Evolutionary conservation across 2,797 vertebrate species (phyloP), one percentile per base, ranked within the genome.

Genomic region (Pogoniulus pusillus): DNA sequence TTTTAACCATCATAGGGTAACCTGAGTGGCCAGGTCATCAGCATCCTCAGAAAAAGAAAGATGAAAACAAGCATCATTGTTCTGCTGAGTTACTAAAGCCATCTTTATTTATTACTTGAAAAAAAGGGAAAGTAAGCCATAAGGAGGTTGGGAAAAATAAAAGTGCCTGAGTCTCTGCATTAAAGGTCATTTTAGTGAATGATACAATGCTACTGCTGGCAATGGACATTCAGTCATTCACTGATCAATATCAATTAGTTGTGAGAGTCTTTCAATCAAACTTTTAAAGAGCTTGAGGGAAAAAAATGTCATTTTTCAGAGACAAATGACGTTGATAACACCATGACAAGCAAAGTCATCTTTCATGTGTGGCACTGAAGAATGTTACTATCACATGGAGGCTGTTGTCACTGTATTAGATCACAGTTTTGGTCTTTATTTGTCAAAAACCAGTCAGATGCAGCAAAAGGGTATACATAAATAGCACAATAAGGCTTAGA

Each of bases 191-290:
- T 90, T 74, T 37, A 74, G 43, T 37, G 74, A 91, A 39, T 51
- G 65, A 88, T 60, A 43, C 22, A 86, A 29, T 49, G 30, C 63
- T 72, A 8, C n/a, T 69, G 35, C 32, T 82, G 16, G 64, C 43
- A 86, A 23, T 6, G 3, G 49, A 26, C 55, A 43, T 83, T 93
- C 72, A 83, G 16, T 90, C 78, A 68, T 63, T 84, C 37, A 37
- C 34, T 82, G 75, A 91, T 94, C 83, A 93, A 90, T 91, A 91
- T 69, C 60, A 82, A 86, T 76, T 10, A 53, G 54, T 23, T 84
- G 20, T 84, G 57, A 89, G 70, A 65, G 39, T 90, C 75, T 68
- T 92, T 94, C 90, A 86, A 76, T 90, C 81, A 94, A 89, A 77
- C 54, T 65, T 43, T 91, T 91, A 92, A 88, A 80, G 35, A 87